These are phyloP conservation scores for Ooceraea biroi DNA, from an alignment of 1,140 invertebrate genomes.

Conservation along the genomic window DNA sequence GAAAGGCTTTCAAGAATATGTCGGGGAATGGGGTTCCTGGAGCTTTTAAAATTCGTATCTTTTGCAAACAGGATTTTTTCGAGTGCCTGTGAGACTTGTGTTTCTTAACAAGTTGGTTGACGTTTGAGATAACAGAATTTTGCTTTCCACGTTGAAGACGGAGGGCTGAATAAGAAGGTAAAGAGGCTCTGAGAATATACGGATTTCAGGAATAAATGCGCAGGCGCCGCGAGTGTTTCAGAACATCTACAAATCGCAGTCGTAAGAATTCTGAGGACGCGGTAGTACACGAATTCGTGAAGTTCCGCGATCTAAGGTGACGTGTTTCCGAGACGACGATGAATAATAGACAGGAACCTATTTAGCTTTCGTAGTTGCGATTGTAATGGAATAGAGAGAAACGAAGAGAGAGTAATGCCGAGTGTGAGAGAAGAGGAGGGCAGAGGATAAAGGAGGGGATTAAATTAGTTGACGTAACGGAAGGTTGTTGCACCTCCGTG, in stretches of 20 bases:
- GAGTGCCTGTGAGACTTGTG: no score
- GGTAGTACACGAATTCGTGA: conserved; percentile 26
- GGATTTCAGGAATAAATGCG: neutral
- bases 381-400: conserved; percentile 40
- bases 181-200: neutral
- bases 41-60: neutral
- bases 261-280: neutral
- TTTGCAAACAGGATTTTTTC: neutral
- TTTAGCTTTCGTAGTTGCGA: conserved; percentile 50
- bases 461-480: conserved; percentile 61
- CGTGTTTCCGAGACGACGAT: conserved; percentile 41
- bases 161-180: no score
- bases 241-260: neutral
- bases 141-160: no score
- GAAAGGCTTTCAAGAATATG: neutral
- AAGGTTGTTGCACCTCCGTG: conserved; percentile 54
- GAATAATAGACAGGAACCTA: conserved; percentile 58
- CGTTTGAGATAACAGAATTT: no score
- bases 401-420: conserved; percentile 50
- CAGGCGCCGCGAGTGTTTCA: neutral
- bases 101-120: no score
- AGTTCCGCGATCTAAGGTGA: conserved; percentile 42
- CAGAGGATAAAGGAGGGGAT: neutral
- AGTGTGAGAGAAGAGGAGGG: neutral
- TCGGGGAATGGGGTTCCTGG: no score